phyloP scores from a whole-genome alignment of 2,888 invertebrate species.

The Falcaria lacertinaria region DNA sequence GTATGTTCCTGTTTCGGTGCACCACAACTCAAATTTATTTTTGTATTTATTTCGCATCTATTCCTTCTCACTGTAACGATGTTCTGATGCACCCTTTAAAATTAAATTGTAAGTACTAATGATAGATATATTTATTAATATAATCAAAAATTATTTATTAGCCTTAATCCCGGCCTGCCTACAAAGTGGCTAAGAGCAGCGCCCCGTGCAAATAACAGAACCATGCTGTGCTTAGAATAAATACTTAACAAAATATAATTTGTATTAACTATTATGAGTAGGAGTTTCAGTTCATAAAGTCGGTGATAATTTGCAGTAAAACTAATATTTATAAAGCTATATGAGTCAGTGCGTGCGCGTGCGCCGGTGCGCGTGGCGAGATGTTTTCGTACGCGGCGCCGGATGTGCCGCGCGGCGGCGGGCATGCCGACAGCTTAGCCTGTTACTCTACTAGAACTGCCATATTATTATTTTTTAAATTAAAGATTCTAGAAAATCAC shows the following conservation, averaged over 20 bases:
- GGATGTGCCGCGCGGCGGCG: slow-evolving; percentile 13
- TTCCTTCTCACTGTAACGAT: not conserved
- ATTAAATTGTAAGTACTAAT: not conserved
- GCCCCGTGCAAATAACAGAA: not conserved
- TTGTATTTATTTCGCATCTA: too few relatives aligned
- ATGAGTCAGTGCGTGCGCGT: slow-evolving; percentile 13
- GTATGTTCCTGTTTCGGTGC: too few relatives aligned
- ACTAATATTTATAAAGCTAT: not conserved
- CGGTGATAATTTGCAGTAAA: not conserved
- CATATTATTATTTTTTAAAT: not conserved
- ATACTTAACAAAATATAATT: not conserved
- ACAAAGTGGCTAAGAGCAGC: not conserved
- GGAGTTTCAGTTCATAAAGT: not conserved
- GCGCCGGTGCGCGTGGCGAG: slow-evolving; percentile 27
- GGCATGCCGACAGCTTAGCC: slow-evolving; percentile 20
- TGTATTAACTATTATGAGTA: not conserved
- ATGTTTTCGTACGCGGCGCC: slow-evolving; percentile 3
- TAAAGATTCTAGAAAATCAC: not conserved
- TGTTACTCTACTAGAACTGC: slow-evolving; percentile 7
- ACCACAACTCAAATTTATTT: too few relatives aligned
- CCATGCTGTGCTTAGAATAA: not conserved
- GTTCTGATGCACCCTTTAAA: not conserved
- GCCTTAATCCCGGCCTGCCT: not conserved
- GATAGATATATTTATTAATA: not conserved
- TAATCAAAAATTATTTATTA: not conserved